Conservation (phyloP, 2,797 vertebrate genomes). For the Schizothorax lantsangensis region DNA sequence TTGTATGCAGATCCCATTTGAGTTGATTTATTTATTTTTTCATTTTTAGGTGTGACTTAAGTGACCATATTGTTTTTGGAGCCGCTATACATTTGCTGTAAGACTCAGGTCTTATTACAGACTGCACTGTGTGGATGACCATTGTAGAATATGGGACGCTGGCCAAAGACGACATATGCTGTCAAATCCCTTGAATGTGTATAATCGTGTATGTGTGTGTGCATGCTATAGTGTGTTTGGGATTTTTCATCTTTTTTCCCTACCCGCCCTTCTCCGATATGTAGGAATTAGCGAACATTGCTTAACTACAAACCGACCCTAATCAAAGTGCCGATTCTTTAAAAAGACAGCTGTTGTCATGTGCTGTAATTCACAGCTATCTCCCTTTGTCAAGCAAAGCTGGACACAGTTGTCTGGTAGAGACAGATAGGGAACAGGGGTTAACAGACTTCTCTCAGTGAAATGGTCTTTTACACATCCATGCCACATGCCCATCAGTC, state of each 20-base stretch:
- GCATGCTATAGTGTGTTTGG: conserved; percentile 61
- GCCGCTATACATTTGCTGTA: conserved; percentile 48
- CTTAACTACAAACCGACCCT: conserved; percentile 74
- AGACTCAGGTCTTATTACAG: conserved; percentile 61
- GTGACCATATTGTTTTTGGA: not conserved
- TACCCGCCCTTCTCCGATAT: conserved; percentile 82
- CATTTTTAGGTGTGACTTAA: not conserved
- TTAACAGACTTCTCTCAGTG: conserved; percentile 63
- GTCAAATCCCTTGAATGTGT: conserved; percentile 69
- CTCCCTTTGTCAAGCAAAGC: conserved; percentile 71
- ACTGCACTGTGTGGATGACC: conserved; percentile 63
- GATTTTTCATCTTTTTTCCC: conserved; percentile 62
- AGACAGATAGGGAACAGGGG: conserved; percentile 68
- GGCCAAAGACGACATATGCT: conserved; percentile 77
- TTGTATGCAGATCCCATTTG: not conserved
- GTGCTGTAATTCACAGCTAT: conserved; percentile 78
- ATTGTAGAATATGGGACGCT: conserved; percentile 69
- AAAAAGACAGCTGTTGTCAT: conserved; percentile 87
- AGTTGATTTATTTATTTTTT: not conserved
- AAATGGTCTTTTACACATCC: conserved; percentile 56
- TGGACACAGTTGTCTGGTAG: conserved; percentile 73
- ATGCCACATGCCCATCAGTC: conserved; percentile 64
- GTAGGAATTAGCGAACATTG: conserved; percentile 80
- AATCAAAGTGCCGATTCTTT: conserved; percentile 88
- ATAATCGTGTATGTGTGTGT: conserved; percentile 59